Evolutionary conservation across 2,113 vertebrate species (phyloP).

Genomic region (Triplophysa dalaica): DNA sequence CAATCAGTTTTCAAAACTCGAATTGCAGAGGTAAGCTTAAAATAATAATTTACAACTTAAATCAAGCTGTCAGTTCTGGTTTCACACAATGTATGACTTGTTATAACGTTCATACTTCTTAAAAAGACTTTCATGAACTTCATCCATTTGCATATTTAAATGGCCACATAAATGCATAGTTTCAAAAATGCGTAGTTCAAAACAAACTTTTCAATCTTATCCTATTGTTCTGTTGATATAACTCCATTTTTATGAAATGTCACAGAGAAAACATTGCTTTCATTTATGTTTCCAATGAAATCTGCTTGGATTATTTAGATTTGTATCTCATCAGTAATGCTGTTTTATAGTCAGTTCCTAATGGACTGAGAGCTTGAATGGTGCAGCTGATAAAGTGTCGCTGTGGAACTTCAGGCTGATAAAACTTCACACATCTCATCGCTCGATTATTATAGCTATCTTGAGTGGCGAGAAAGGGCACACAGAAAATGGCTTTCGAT

Average conservation of each 20-base stretch:
- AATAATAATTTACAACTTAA: too few relatives aligned
- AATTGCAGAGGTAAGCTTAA: too few relatives aligned
- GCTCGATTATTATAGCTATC: slow-evolving; percentile 16
- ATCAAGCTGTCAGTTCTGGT: too few relatives aligned
- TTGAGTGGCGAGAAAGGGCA: background rate
- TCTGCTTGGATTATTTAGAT: slow-evolving; percentile 9
- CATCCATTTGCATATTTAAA: too few relatives aligned
- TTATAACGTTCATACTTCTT: too few relatives aligned
- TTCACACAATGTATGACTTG: too few relatives aligned
- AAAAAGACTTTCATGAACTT: too few relatives aligned
- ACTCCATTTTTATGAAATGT: slow-evolving; percentile 5
- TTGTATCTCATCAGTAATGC: slow-evolving; percentile 12
- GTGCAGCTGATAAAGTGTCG: slow-evolving; percentile 12
- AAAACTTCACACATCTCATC: slow-evolving; percentile 4
- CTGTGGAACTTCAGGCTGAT: slow-evolving; percentile 13
- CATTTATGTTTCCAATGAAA: background rate
- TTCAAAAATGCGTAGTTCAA: too few relatives aligned
- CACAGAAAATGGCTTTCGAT: slow-evolving; percentile 16
- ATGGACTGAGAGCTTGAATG: slow-evolving; percentile 13
- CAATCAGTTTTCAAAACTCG: too few relatives aligned
- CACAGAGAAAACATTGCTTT: background rate
- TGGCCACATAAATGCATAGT: too few relatives aligned
- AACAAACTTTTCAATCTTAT: too few relatives aligned
- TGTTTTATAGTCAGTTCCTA: slow-evolving; percentile 10
- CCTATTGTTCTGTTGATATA: too few relatives aligned